Evolutionary conservation across 2,113 vertebrate species (phyloP).

Genomic region (Amblyornis subalaris): DNA sequence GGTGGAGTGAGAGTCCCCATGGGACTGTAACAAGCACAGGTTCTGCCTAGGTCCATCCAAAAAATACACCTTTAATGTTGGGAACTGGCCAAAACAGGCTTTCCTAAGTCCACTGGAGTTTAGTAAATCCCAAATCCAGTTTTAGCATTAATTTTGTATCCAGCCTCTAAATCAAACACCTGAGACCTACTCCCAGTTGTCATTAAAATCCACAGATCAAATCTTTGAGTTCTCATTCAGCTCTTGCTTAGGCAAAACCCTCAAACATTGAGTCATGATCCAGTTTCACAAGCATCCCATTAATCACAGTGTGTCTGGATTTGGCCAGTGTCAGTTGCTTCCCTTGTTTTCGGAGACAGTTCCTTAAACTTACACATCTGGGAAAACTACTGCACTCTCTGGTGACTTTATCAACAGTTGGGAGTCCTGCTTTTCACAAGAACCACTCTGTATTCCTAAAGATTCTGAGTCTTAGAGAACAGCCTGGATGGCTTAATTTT

Average conservation of each 20-base stretch:
- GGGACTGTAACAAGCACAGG: not conserved
- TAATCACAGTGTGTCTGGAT: not conserved
- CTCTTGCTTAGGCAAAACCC: not conserved
- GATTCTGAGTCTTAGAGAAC: not conserved
- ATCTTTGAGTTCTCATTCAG: not conserved
- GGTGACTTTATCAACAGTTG: not conserved
- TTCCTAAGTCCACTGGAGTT: not conserved
- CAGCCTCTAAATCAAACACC: not conserved
- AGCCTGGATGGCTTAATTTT: not conserved
- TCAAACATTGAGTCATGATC: not conserved
- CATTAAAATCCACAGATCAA: not conserved
- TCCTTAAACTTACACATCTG: not conserved
- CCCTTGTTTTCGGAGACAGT: not conserved
- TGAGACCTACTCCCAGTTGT: not conserved
- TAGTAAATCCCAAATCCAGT: not conserved
- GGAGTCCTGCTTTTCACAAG: not conserved
- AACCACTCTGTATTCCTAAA: not conserved
- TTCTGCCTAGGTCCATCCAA: not conserved
- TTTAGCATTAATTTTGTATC: not conserved
- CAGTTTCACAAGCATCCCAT: not conserved
- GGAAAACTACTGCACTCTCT: not conserved
- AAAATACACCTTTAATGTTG: not conserved
- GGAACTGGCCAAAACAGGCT: not conserved
- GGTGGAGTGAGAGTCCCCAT: not conserved
- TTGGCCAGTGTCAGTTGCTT: not conserved